Percentiles rank a stretch among this genome's conserved stretches.
Conservation (phyloP, 2,113 vertebrate species). For the Mustelus asterias region DNA sequence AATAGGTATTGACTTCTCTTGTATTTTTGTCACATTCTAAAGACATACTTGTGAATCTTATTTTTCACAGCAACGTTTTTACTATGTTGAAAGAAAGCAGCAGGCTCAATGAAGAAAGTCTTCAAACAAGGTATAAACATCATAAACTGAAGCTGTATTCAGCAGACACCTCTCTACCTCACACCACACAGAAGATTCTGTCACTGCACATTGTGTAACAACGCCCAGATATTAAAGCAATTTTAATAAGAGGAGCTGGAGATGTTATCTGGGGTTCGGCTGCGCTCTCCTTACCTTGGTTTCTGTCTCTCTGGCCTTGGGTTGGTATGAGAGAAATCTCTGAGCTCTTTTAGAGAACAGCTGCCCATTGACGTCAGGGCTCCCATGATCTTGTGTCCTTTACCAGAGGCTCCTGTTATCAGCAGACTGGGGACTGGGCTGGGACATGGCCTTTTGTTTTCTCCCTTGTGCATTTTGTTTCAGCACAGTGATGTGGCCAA, state of each 20-base stretch:
- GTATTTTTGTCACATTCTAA: background rate
- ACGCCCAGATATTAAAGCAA: background rate
- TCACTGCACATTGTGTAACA: background rate
- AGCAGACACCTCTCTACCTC: background rate
- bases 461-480: background rate
- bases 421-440: background rate
- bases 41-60: background rate
- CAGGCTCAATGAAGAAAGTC: background rate
- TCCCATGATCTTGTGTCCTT: slow-evolving; percentile 13
- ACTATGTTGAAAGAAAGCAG: background rate
- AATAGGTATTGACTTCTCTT: background rate
- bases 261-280: slow-evolving; percentile 22
- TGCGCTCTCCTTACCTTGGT: slow-evolving; percentile 15
- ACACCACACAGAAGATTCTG: background rate
- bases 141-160: background rate
- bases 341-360: slow-evolving; percentile 31
- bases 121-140: background rate
- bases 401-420: slow-evolving; percentile 2
- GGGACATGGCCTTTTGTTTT: background rate
- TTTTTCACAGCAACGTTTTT: background rate
- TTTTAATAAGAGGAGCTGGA: slow-evolving; percentile 30
- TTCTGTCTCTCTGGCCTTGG: slow-evolving; percentile 22
- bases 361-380: slow-evolving; percentile 33
- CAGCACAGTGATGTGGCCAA: background rate
- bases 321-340: slow-evolving; percentile 32